phyloP scores from a whole-genome alignment of 2,888 invertebrate genomes.

The Yponomeuta plumbellus region DNA sequence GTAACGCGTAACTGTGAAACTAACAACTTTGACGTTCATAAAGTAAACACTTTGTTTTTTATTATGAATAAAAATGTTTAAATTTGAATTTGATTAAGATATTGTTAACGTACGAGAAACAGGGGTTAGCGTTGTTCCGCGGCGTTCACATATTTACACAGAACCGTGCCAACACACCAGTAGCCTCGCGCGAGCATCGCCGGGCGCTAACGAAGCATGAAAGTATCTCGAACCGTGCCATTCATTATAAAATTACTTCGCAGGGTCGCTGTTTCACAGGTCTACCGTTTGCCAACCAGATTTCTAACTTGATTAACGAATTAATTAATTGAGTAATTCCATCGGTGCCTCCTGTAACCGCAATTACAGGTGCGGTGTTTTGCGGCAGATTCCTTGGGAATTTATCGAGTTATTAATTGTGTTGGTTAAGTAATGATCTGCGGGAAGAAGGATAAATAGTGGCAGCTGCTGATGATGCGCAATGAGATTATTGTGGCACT shows the following conservation, averaged over 20 bases:
- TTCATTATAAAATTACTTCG: slow-evolving; percentile 27
- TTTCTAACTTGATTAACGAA: slow-evolving; percentile 50
- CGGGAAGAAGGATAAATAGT: background rate
- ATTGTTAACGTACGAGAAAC: too few relatives aligned
- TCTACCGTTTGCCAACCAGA: slow-evolving; percentile 44
- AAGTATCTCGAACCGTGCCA: slow-evolving; percentile 3
- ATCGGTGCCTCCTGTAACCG: slow-evolving; percentile 36
- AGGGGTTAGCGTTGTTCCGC: too few relatives aligned
- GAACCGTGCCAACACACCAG: background rate
- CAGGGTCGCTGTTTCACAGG: slow-evolving; percentile 33
- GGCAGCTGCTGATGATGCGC: background rate
- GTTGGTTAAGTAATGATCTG: background rate
- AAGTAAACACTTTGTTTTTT: too few relatives aligned
- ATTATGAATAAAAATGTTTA: too few relatives aligned
- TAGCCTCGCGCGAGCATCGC: background rate
- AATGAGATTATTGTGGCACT: background rate
- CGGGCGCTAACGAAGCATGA: background rate
- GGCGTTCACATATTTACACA: background rate
- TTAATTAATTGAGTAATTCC: slow-evolving; percentile 45
- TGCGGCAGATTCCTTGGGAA: slow-evolving; percentile 15
- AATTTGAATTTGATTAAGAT: too few relatives aligned
- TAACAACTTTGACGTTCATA: too few relatives aligned
- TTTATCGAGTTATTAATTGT: slow-evolving; percentile 13
- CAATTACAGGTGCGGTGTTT: slow-evolving; percentile 12
- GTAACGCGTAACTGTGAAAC: too few relatives aligned